A percentile compares a stretch with the other conserved stretches of the same genome.
These are phyloP conservation scores for Oreochromis spilurus DNA, from an alignment of 2,113 vertebrate species.

Conservation along the genomic window DNA sequence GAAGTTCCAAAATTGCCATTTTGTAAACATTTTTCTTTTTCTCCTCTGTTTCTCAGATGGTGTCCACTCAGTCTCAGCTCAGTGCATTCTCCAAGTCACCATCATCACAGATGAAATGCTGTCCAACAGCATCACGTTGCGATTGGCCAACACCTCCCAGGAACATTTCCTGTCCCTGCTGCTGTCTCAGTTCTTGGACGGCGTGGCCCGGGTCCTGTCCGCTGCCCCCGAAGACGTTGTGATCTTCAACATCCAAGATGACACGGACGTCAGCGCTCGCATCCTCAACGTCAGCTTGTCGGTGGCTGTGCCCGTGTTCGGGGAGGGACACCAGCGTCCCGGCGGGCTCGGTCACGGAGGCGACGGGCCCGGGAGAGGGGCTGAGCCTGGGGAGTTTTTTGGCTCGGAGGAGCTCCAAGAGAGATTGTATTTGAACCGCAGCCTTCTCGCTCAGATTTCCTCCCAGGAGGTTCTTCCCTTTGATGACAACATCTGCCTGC, in stretches of 20 bases:
- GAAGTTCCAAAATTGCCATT: neutral
- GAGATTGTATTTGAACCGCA: conserved; percentile 91
- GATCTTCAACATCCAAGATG: conserved; percentile 91
- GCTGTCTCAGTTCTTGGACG: conserved; percentile 87
- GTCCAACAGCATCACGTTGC: conserved; percentile 93
- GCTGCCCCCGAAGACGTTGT: conserved; percentile 82
- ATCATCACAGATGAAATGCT: conserved; percentile 97
- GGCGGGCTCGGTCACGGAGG: neutral
- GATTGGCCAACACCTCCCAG: conserved; percentile 90
- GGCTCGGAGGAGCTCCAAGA: conserved; percentile 94
- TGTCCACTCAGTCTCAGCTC: conserved; percentile 83
- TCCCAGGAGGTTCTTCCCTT: conserved; percentile 92
- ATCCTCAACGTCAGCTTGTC: conserved; percentile 97
- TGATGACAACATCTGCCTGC: conserved; percentile 94
- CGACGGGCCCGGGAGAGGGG: neutral
- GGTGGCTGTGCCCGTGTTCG: conserved; percentile 69
- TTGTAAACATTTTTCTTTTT: neutral
- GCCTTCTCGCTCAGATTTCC: conserved; percentile 82
- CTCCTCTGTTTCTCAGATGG: conserved; percentile 75
- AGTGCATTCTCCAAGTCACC: conserved; percentile 89
- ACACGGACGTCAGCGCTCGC: conserved; percentile 83
- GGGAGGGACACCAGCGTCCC: neutral
- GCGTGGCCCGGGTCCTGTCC: conserved; percentile 84
- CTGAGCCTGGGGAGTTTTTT: conserved; percentile 68
- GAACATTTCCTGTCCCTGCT: conserved; percentile 90